Evolutionary conservation across 1,140 invertebrate genomes (phyloP), one percentile per base, ranked within the genome.

Genomic region (Subanguina moxae): DNA sequence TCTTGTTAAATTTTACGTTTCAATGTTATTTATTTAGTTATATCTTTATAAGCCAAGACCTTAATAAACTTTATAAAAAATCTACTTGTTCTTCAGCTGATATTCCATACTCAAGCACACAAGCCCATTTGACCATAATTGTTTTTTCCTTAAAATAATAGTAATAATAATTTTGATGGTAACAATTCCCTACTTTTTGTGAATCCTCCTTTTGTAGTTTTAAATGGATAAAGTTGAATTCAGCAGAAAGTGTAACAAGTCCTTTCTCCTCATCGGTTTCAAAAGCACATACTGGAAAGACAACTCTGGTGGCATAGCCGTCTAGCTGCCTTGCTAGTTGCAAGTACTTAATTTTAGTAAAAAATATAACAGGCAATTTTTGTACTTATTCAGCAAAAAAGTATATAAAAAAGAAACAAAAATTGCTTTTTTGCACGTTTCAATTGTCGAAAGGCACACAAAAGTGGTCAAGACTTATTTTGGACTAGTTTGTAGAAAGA

Each of bases 311-410:
- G 17, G 66, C 57, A 57, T 78, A 78, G 19, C 71, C 76, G 21
- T 68, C 65, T 28, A 76, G 25, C 23, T 71, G 63, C 1, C 76
- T 62, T 8, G 76, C 65, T 8, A 74, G 45, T 21, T 74, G 38
- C 28, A 78, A 25, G 45, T 76, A 76, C 64, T 73, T 19, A 77
- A 73, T n/a, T n/a, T n/a, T n/a, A n/a, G n/a, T 11, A 43, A 38
- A 38, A 38, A 38, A 38, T n/a, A n/a, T n/a, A n/a, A n/a, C n/a
- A n/a, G n/a, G n/a, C n/a, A n/a, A n/a, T n/a, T n/a, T n/a, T n/a
- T n/a, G n/a, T n/a, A n/a, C n/a, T n/a, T n/a, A n/a, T n/a, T n/a
- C n/a, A n/a, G n/a, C n/a, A n/a, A n/a, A n/a, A n/a, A n/a, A n/a
- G n/a, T n/a, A n/a, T n/a, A n/a, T n/a, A n/a, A n/a, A n/a, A n/a